These are phyloP conservation scores for Drosophila lini DNA, from an alignment of 1,140 invertebrate genomes.

Conservation along the genomic window DNA sequence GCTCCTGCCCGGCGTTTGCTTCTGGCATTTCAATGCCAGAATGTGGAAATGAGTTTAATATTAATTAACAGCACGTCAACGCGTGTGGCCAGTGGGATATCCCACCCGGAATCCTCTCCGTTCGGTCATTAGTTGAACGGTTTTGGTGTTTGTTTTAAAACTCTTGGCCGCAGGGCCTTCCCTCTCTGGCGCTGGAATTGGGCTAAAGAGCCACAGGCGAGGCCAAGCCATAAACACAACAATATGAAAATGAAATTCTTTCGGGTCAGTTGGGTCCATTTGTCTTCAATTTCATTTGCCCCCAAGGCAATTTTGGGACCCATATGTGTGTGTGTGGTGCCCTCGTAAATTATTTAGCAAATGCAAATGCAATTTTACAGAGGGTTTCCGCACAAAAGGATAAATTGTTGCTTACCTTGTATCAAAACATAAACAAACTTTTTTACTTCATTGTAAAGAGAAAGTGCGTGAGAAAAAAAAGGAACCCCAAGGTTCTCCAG, in stretches of 20 bases:
- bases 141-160: conserved; percentile 47
- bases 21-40: conserved; percentile 68
- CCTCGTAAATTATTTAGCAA: conserved; percentile 62
- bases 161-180: conserved; percentile 14
- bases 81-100: conserved; percentile 23
- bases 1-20: conserved; percentile 31
- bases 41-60: conserved; percentile 75
- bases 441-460: neutral
- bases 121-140: conserved; percentile 30
- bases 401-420: conserved; percentile 6
- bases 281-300: conserved; percentile 65
- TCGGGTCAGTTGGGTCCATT: conserved; percentile 41
- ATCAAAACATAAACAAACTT: conserved; percentile 22
- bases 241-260: conserved; percentile 62
- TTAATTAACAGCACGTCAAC: conserved; percentile 72
- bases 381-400: neutral
- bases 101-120: conserved; percentile 1
- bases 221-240: conserved; percentile 49
- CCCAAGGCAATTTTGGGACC: conserved; percentile 38
- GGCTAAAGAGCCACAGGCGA: conserved; percentile 1
- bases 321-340: conserved; percentile 35
- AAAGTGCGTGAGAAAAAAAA: neutral
- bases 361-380: conserved; percentile 64
- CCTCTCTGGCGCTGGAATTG: conserved; percentile 8
- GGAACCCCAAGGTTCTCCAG: neutral